These are phyloP conservation scores for Liodrosophila aerea DNA, from an alignment of 2,888 invertebrate genomes.

Conservation along the genomic window DNA sequence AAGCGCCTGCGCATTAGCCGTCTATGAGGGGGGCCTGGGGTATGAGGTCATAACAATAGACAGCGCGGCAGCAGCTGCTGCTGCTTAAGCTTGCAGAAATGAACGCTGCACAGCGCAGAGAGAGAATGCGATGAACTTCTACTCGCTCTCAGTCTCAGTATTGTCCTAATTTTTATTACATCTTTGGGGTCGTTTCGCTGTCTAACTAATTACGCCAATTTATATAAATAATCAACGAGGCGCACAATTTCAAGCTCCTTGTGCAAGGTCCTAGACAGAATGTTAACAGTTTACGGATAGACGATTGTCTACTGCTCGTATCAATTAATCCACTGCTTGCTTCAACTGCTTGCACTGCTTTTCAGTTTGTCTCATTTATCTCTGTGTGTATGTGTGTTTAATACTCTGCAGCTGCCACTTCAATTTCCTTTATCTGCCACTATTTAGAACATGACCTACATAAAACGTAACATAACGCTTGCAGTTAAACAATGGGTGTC, in stretches of 20 bases:
- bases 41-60: constrained; percentile 35
- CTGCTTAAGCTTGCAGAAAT: constrained; percentile 58
- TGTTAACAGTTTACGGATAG: too few relatives aligned
- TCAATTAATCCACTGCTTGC: too few relatives aligned
- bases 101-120: constrained; percentile 60
- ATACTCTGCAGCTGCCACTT: too few relatives aligned
- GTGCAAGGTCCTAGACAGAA: constrained; percentile 38
- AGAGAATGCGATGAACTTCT: too few relatives aligned
- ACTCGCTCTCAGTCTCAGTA: constrained; percentile 8
- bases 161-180: constrained; percentile 62
- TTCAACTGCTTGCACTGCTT: too few relatives aligned
- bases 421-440: constrained; percentile 6
- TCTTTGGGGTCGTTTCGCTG: too few relatives aligned
- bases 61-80: constrained; percentile 12
- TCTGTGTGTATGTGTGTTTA: too few relatives aligned
- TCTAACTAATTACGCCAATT: constrained; percentile 70
- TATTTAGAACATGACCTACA: constrained; percentile 71
- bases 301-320: too few relatives aligned
- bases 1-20: constrained; percentile 43
- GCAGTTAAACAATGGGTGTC: constrained; percentile 39
- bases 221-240: constrained; percentile 71
- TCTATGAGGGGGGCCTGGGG: neutral
- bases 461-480: constrained; percentile 37
- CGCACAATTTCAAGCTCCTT: constrained; percentile 66
- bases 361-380: too few relatives aligned